Conservation (phyloP, 2,113 vertebrate genomes). For the Rousettus leschenaultii region DNA sequence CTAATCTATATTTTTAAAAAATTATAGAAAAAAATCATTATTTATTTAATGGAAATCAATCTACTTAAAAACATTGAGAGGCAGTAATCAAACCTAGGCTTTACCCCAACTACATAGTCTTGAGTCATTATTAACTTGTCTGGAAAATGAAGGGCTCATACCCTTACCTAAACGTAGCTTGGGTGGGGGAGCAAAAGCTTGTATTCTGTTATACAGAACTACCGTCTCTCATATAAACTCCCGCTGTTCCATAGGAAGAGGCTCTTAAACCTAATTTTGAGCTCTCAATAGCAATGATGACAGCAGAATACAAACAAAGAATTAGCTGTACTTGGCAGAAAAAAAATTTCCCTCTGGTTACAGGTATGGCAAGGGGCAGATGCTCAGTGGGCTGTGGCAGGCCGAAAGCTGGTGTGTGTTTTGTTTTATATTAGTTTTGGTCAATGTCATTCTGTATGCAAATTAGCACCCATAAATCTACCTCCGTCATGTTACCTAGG, state of each 20-base stretch:
- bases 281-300: slow-evolving; percentile 44
- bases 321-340: slow-evolving; percentile 42
- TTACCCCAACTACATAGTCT: background rate
- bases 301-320: slow-evolving; percentile 62
- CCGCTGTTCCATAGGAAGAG: slow-evolving; percentile 55
- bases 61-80: background rate
- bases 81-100: slow-evolving; percentile 6
- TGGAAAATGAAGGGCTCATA: background rate
- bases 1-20: background rate
- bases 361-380: slow-evolving; percentile 24
- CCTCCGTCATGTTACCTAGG: slow-evolving; percentile 12
- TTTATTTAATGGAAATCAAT: slow-evolving; percentile 13
- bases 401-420: slow-evolving; percentile 28
- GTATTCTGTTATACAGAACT: background rate
- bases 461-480: slow-evolving; percentile 50
- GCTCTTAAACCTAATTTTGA: slow-evolving; percentile 56
- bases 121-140: background rate
- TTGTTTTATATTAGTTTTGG: slow-evolving; percentile 37
- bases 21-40: background rate
- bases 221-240: background rate
- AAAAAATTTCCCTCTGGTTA: slow-evolving; percentile 36
- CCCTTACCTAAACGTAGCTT: background rate
- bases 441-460: slow-evolving; percentile 38
- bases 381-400: slow-evolving; percentile 6
- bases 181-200: background rate